Percentiles rank a stretch among this genome's conserved stretches.
These are phyloP conservation scores for Aegotheles bennettii DNA, from an alignment of 2,113 vertebrate species.

Conservation along the genomic window DNA sequence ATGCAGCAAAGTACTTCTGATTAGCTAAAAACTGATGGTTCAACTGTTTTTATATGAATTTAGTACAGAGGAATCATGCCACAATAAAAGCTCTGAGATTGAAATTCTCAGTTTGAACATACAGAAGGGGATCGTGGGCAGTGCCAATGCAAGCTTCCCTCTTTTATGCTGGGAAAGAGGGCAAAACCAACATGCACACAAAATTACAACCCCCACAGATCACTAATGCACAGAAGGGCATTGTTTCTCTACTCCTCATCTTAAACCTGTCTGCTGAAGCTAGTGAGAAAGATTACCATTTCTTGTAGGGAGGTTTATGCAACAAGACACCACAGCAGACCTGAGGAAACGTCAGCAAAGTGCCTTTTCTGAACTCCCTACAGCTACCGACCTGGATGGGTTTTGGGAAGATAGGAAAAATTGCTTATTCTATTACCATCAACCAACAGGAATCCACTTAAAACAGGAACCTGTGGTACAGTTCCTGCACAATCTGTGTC, in stretches of 20 bases:
- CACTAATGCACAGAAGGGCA: neutral
- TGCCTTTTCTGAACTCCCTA: neutral
- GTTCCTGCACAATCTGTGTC: neutral
- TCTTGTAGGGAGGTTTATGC: neutral
- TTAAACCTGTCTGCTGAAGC: neutral
- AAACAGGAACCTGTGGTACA: neutral
- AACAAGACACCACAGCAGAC: neutral
- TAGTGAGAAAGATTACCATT: neutral
- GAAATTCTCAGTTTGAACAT: neutral
- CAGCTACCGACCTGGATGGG: neutral
- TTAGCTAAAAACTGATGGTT: neutral
- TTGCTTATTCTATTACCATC: neutral
- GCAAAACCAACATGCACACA: neutral
- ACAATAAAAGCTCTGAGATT: neutral
- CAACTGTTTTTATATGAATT: neutral
- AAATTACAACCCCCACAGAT: neutral
- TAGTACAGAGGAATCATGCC: neutral
- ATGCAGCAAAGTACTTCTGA: neutral
- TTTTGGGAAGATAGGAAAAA: neutral
- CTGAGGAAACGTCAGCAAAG: neutral
- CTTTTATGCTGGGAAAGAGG: neutral
- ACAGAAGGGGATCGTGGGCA: accelerated
- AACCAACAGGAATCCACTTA: neutral
- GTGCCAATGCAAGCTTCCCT: neutral
- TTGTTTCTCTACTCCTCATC: neutral